Base-by-base conservation (phyloP, 2,113 vertebrate species). In the Protomyctophum bolini region DNA sequence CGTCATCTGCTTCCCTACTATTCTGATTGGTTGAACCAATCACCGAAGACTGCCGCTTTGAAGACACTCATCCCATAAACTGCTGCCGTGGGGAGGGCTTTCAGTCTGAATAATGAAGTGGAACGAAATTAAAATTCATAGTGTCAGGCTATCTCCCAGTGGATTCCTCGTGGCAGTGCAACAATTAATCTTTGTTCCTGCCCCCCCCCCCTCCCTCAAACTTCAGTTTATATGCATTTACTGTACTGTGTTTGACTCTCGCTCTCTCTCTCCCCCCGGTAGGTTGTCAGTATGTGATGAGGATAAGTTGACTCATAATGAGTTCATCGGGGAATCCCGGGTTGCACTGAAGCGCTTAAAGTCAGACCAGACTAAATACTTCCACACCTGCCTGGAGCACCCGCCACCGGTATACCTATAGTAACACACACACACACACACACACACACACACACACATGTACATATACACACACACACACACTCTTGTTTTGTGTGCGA, bases 261-360 rank as follows among this genome's bases (percentile, higher is more conserved):
- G 2, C 33, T 33, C 33, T 41, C 33, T 9, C 2, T 49, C 7
- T 63, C 51, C 29, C 48, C 58, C 56, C 46, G 5, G 1, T 85
- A 96, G 95, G 92, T 93, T 96, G 85, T 91, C 94, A 0, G 95
- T 96, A 67, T 96, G 95, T 52, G 95, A 97, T 3, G 95, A 97
- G 77, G 95, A 97, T 79, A 95, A 95, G 77, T 76, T 96, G 89
- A 95, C 95, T 84, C 95, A 96, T 83, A 97, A 96, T 8, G 95
- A 96, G 85, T 92, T 96, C 67, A 97, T 97, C 0, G 95, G 95
- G 9, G 95, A 96, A 80, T 95, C 93, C 0, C 84, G 95, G 0
- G 93, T 97, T 6, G 91, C 95, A 3, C 89, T 97, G 58, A 94
- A 94, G 56, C 91, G 94, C 7, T 86, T 96, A 50, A 95, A 94